A percentile compares a stretch with the other conserved stretches of the same genome.
These are phyloP conservation scores for Apocrypta bakeri DNA, from an alignment of 1,140 invertebrate species.

Conservation along the genomic window DNA sequence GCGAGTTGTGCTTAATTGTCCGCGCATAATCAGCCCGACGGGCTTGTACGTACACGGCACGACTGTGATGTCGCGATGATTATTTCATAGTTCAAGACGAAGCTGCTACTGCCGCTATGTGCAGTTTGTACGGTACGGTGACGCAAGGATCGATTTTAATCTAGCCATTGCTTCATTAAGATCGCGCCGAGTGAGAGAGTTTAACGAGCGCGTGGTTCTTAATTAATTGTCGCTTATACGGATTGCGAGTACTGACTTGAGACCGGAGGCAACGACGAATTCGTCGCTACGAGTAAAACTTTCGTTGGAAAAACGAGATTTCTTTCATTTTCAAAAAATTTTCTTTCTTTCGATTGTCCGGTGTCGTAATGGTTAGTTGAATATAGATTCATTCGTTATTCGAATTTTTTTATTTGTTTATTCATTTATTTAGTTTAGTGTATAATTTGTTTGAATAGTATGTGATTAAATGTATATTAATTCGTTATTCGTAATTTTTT, in stretches of 20 bases:
- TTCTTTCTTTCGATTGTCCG: too few relatives aligned
- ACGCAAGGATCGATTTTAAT: constrained; percentile 34
- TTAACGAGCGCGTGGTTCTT: constrained; percentile 35
- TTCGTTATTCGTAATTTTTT: too few relatives aligned
- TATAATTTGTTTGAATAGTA: too few relatives aligned
- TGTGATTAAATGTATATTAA: too few relatives aligned
- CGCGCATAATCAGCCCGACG: neutral
- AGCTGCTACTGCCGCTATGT: neutral
- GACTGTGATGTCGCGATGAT: constrained; percentile 13
- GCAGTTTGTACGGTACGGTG: neutral
- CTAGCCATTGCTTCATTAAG: constrained; percentile 41
- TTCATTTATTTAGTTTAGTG: too few relatives aligned
- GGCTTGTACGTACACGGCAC: neutral
- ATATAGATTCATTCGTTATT: too few relatives aligned
- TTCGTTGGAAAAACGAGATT: too few relatives aligned
- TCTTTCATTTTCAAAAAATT: too few relatives aligned
- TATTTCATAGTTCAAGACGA: constrained; percentile 4
- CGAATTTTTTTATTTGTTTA: too few relatives aligned
- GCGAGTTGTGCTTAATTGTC: neutral
- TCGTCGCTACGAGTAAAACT: neutral
- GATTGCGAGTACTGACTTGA: too few relatives aligned
- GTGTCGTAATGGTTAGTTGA: too few relatives aligned
- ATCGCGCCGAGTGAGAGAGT: neutral
- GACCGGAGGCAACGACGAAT: constrained; percentile 4
- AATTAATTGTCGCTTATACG: constrained; percentile 37